phyloP scores from a whole-genome alignment of 2,113 vertebrate species.

The Delphinus delphis region DNA sequence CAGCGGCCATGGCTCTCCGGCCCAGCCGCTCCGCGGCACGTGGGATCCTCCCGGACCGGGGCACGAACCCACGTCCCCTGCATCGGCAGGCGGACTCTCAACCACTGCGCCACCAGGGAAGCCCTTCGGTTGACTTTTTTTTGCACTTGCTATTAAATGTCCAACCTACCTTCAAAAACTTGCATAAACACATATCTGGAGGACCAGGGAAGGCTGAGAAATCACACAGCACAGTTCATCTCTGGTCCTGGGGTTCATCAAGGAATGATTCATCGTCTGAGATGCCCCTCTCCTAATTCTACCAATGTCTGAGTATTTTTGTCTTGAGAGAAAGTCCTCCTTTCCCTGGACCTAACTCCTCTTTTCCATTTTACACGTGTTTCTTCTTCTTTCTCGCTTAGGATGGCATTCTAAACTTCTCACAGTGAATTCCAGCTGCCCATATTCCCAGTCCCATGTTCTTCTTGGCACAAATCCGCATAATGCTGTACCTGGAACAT shows the following conservation, averaged over 20 bases:
- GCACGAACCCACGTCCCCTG: no score
- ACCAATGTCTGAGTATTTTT: neutral
- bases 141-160: neutral
- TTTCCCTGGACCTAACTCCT: neutral
- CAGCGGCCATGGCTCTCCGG: no score
- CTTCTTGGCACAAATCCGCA: no score
- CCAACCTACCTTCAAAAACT: neutral
- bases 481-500: neutral
- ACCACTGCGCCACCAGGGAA: no score
- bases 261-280: neutral
- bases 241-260: neutral
- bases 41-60: no score
- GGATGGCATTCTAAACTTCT: neutral
- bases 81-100: no score
- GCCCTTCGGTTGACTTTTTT: neutral
- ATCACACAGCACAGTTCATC: neutral
- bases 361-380: neutral
- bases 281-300: neutral
- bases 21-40: no score
- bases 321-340: neutral
- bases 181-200: neutral
- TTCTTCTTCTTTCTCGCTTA: neutral
- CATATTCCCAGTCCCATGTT: fast-evolving
- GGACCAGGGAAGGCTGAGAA: neutral
- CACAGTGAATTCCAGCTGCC: neutral